Evolutionary conservation across 2,888 invertebrate species (phyloP).

Genomic region (Pasiphila rectangulata): DNA sequence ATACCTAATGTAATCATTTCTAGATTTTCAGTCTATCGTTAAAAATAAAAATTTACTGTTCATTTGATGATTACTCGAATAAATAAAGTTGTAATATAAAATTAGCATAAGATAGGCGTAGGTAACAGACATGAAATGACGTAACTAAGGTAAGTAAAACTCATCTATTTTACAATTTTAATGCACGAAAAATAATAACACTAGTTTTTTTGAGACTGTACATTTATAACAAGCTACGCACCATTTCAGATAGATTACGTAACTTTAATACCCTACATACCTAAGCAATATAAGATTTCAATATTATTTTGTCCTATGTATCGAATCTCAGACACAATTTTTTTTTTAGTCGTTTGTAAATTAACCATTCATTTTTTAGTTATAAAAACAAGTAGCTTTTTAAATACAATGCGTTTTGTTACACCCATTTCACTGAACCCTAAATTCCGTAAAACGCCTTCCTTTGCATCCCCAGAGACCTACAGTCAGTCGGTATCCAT

Average conservation of each 20-base stretch:
- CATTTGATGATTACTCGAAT: constrained; percentile 9
- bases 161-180: constrained; percentile 2
- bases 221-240: background rate
- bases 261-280: background rate
- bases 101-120: constrained; percentile 12
- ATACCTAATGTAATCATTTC: background rate
- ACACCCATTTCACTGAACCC: too few species aligned
- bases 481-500: too few species aligned
- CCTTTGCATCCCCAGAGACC: too few species aligned
- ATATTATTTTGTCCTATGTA: background rate
- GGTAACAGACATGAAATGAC: constrained; percentile 28
- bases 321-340: background rate
- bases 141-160: constrained; percentile 27
- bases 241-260: background rate
- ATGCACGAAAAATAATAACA: background rate
- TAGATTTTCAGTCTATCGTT: background rate
- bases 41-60: constrained; percentile 4
- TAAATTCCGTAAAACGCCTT: too few species aligned
- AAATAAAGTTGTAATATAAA: constrained; percentile 12
- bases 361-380: too few species aligned
- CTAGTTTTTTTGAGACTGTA: background rate
- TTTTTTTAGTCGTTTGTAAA: too few species aligned
- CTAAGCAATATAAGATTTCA: too few species aligned
- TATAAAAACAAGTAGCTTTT: too few species aligned
- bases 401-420: too few species aligned